Conservation (phyloP, 1,140 invertebrate genomes). For the Macrosteles quadrilineatus region DNA sequence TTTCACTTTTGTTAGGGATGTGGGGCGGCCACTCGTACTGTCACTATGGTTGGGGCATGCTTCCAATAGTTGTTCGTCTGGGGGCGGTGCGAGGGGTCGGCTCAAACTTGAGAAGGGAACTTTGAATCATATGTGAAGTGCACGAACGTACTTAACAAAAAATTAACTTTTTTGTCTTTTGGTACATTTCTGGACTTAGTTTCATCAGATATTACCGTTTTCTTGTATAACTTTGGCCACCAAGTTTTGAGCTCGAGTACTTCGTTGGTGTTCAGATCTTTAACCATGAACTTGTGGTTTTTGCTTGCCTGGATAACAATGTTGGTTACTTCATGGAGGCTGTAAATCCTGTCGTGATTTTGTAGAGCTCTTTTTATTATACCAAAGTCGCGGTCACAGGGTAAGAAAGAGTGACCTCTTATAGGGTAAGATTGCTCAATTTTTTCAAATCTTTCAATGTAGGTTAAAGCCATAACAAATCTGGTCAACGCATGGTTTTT, state of each 20-base stretch:
- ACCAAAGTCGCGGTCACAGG: slow-evolving; percentile 37
- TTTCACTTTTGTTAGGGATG: too few relatives aligned
- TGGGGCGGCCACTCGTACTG: too few relatives aligned
- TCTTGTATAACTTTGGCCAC: slow-evolving; percentile 37
- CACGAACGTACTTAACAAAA: slow-evolving; percentile 30
- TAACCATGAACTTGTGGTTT: slow-evolving; percentile 26
- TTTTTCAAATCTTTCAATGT: slow-evolving; percentile 23
- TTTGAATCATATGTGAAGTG: slow-evolving; percentile 28
- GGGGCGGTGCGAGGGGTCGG: too few relatives aligned
- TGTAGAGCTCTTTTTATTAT: slow-evolving; percentile 34
- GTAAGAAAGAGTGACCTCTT: slow-evolving; percentile 37
- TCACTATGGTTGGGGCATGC: too few relatives aligned
- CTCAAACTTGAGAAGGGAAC: too few relatives aligned
- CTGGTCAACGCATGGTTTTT: slow-evolving; percentile 45
- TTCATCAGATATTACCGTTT: slow-evolving; percentile 33
- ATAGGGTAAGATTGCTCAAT: slow-evolving; percentile 33
- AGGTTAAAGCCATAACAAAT: slow-evolving; percentile 19
- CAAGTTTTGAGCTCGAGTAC: slow-evolving; percentile 37
- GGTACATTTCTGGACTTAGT: slow-evolving; percentile 5
- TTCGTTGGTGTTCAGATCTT: slow-evolving; percentile 10
- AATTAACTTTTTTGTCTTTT: slow-evolving; percentile 30
- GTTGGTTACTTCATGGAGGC: not conserved
- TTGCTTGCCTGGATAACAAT: not conserved
- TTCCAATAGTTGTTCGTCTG: too few relatives aligned
- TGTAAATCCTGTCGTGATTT: slow-evolving; percentile 32